phyloP scores from a whole-genome alignment of 2,113 vertebrate species.

The Pseudorhombus dupliciocellatus region DNA sequence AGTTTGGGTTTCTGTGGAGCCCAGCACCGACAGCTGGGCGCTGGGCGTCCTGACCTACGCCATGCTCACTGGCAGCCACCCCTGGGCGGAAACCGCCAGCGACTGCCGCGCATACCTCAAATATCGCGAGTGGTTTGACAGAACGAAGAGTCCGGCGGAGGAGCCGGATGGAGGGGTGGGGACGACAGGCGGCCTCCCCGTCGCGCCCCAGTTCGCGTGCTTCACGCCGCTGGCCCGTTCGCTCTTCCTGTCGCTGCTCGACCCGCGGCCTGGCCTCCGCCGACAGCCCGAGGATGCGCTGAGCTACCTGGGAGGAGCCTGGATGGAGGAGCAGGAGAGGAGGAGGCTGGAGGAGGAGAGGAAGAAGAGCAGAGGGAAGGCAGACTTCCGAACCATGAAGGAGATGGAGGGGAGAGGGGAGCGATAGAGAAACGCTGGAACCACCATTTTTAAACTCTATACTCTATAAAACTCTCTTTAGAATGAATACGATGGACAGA shows the following conservation, averaged over 20 bases:
- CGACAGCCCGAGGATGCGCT: slow-evolving; percentile 78
- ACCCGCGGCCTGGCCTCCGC: slow-evolving; percentile 76
- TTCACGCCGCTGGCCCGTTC: slow-evolving; percentile 77
- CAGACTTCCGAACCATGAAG: slow-evolving; percentile 43
- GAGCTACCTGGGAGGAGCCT: slow-evolving; percentile 71
- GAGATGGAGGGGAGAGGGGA: slow-evolving; percentile 65
- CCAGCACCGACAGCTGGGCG: slow-evolving; percentile 87
- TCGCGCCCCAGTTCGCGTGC: slow-evolving; percentile 74
- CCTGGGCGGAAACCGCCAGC: slow-evolving; percentile 82
- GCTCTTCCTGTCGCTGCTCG: slow-evolving; percentile 82
- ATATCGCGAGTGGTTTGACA: slow-evolving; percentile 82
- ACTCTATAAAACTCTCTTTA: no score
- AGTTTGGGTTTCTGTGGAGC: slow-evolving; percentile 77
- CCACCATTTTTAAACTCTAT: no score
- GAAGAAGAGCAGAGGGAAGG: slow-evolving; percentile 48
- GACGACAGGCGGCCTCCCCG: neutral
- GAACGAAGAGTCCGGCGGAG: slow-evolving; percentile 1
- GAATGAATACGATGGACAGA: no score
- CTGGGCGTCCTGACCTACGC: slow-evolving; percentile 88
- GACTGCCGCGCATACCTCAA: slow-evolving; percentile 80
- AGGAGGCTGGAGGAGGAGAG: slow-evolving; percentile 59
- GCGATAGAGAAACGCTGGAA: slow-evolving; percentile 20
- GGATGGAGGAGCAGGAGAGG: slow-evolving; percentile 69
- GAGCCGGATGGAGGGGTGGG: slow-evolving; percentile 26
- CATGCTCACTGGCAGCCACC: slow-evolving; percentile 83